Conservation (phyloP, 2,113 vertebrate genomes). For the Ammodytes marinus region DNA sequence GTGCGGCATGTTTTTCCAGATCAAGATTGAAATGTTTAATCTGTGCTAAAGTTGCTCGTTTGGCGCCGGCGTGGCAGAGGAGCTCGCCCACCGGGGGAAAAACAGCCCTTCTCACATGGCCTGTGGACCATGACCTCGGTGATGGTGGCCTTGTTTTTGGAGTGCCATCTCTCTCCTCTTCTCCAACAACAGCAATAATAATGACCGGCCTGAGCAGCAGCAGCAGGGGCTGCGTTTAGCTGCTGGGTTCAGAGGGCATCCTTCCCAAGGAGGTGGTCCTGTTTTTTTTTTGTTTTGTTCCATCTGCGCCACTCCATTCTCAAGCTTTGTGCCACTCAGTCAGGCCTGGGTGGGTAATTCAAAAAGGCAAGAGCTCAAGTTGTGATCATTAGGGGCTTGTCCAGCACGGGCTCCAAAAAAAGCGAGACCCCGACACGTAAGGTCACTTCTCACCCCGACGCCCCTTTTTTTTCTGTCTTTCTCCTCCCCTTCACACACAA, state of each 20-base stretch:
- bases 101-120: conserved; percentile 64
- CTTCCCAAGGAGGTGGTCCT: conserved; percentile 71
- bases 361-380: conserved; percentile 85
- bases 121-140: conserved; percentile 63
- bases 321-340: conserved; percentile 81
- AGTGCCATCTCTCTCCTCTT: conserved; percentile 66
- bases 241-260: conserved; percentile 78
- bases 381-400: conserved; percentile 83
- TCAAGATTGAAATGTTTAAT: conserved; percentile 55
- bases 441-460: conserved; percentile 35
- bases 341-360: conserved; percentile 87
- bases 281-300: conserved; percentile 70
- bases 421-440: conserved; percentile 31
- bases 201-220: conserved; percentile 71
- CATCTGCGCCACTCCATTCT: conserved; percentile 68
- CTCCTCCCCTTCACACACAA: background rate
- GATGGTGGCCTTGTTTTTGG: conserved; percentile 58
- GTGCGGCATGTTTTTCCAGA: conserved; percentile 11
- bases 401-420: conserved; percentile 54
- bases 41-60: conserved; percentile 39
- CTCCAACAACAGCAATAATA: conserved; percentile 71
- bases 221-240: conserved; percentile 75
- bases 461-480: background rate
- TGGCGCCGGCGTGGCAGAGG: conserved; percentile 39
- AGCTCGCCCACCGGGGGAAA: conserved; percentile 47